These are phyloP conservation scores for Nymphalis urticae DNA, from an alignment of 2,888 invertebrate species.

Conservation along the genomic window DNA sequence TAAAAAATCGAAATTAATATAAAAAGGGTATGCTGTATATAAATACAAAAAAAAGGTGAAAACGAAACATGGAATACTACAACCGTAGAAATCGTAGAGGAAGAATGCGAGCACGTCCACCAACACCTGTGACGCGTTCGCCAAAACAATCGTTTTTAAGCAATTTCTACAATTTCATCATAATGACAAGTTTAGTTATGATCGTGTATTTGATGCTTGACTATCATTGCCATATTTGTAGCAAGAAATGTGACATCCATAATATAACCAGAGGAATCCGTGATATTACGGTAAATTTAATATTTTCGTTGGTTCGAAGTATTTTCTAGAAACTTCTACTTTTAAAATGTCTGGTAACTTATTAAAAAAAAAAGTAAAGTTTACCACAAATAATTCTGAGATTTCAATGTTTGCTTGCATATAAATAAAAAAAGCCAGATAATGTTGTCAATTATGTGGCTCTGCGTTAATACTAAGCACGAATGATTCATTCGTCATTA, in stretches of 20 bases:
- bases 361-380: no score
- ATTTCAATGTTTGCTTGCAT: no score
- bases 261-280: constrained; percentile 57
- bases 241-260: constrained; percentile 49
- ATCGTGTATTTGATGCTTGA: constrained; percentile 62
- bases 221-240: constrained; percentile 57
- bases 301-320: no score
- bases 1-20: background rate
- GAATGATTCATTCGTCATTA: no score
- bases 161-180: constrained; percentile 52
- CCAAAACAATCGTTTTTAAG: constrained; percentile 47
- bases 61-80: constrained; percentile 54
- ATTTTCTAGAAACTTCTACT: no score
- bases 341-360: no score
- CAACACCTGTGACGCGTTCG: constrained; percentile 20
- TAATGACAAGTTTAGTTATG: constrained; percentile 55
- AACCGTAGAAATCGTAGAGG: constrained; percentile 55
- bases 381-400: no score
- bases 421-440: no score
- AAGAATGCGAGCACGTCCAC: constrained; percentile 40
- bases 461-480: no score
- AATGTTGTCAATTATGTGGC: no score
- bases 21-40: background rate
- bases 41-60: constrained; percentile 10
- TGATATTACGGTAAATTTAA: constrained; percentile 57